These are phyloP conservation scores for Australoheros scitulus DNA, from an alignment of 2,113 vertebrate species.

Conservation along the genomic window DNA sequence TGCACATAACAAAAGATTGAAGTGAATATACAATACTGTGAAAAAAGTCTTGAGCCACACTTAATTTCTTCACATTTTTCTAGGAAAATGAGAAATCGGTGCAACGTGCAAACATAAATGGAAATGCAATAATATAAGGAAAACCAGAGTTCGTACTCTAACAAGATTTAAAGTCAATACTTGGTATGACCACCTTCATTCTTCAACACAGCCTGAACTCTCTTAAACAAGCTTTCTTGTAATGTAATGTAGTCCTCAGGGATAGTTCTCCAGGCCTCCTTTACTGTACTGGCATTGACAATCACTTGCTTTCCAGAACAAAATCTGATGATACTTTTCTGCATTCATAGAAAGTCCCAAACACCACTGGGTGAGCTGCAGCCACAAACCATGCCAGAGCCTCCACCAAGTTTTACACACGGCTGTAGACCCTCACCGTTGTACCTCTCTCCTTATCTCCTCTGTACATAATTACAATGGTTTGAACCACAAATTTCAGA, in stretches of 20 bases:
- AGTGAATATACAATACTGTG: background rate
- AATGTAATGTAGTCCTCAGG: background rate
- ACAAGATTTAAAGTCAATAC: too few species aligned
- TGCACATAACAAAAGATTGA: constrained; percentile 1
- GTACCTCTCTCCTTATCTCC: background rate
- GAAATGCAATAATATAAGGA: too few species aligned
- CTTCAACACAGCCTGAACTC: background rate
- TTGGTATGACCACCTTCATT: too few species aligned
- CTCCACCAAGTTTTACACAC: background rate
- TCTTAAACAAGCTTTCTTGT: background rate
- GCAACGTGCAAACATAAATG: too few species aligned
- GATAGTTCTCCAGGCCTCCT: background rate
- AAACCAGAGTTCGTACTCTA: too few species aligned
- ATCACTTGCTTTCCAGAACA: background rate
- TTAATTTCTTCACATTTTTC: too few species aligned
- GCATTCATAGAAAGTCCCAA: background rate
- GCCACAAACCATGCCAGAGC: background rate
- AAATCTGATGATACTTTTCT: background rate
- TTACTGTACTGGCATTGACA: background rate
- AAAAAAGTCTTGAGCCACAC: background rate
- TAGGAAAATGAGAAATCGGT: too few species aligned
- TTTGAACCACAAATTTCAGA: background rate
- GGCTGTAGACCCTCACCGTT: background rate
- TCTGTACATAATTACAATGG: background rate
- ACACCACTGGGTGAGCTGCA: background rate